These are phyloP conservation scores for Temnothorax curvispinosus DNA, from an alignment of 1,140 invertebrate genomes.

Conservation along the genomic window DNA sequence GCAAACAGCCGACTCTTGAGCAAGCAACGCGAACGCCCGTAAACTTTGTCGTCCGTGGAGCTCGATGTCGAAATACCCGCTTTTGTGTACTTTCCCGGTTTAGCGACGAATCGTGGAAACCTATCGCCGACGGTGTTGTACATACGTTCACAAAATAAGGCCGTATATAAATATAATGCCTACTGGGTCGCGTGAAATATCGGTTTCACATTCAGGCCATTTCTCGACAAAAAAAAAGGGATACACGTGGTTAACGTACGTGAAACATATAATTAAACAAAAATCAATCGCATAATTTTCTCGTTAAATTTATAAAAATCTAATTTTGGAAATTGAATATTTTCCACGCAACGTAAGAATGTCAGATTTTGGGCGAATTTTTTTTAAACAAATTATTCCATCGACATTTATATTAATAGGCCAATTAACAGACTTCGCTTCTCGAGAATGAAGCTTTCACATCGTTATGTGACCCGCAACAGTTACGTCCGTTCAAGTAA, in stretches of 20 bases:
- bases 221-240: not conserved
- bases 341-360: not conserved
- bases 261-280: not conserved
- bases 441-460: not conserved
- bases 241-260: not conserved
- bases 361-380: not conserved
- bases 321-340: not conserved
- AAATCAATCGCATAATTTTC: not conserved
- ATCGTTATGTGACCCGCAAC: not conserved
- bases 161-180: slow-evolving; percentile 13
- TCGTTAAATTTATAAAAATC: not conserved
- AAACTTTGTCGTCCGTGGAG: not conserved
- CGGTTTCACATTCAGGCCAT: not conserved
- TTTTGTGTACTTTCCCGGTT: not conserved
- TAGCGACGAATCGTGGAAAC: not conserved
- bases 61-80: slow-evolving; percentile 6
- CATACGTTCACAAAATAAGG: slow-evolving; percentile 13
- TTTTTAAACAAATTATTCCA: not conserved
- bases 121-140: not conserved
- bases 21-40: not conserved
- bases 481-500: slow-evolving; percentile 25
- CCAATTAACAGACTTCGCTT: not conserved
- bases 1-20: slow-evolving; percentile 11
- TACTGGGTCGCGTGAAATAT: not conserved
- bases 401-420: not conserved